Base-by-base conservation (phyloP, 2,888 invertebrate genomes). In the Liodrosophila aerea region DNA sequence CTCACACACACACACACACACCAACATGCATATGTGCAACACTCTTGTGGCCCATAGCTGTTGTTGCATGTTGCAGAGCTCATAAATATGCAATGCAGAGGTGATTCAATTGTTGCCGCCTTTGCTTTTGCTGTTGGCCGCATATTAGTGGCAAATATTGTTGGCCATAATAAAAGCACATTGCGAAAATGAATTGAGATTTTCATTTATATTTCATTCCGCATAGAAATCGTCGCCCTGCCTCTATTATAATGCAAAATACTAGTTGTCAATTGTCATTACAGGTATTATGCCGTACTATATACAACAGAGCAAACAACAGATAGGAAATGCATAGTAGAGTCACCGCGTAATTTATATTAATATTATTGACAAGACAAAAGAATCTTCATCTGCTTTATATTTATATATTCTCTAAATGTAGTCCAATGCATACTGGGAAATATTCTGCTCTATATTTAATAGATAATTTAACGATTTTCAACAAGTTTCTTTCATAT, bases 41-140 rank as follows among this genome's bases (percentile, higher is more conserved):
- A 51, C n/a, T 8, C 33, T n/a, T 43, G 13, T 43, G 29, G 12
- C 33, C 41, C 36, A 44, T 16, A 43, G 43, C 4, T 39, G 40
- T 22, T 36, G 47, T 30, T 30, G 45, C 61, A 44, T 40, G 31
- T 50, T 41, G 36, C 37, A 41, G 15, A 49, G 61, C 74, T 85
- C 73, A 82, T 82, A 82, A 82, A 82, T 86, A 82, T 82, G 82
- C 86, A 85, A 56, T 59, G 59, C 59, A 57, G 72, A 44, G 67
- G 74, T 62, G 67, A 43, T 64, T 60, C 49, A 57, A 50, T 63
- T 76, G 59, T 69, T 71, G 65, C 39, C 37, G 13, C 22, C 3
- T 15, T 1, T 29, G 4, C 18, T 18, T 2, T n/a, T 51, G 51
- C 46, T 63, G 68, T 63, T 68, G 61, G 63, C 60, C 76, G 58